These are phyloP conservation scores for Ambastaia sidthimunki DNA, from an alignment of 2,797 vertebrate genomes.

Conservation along the genomic window DNA sequence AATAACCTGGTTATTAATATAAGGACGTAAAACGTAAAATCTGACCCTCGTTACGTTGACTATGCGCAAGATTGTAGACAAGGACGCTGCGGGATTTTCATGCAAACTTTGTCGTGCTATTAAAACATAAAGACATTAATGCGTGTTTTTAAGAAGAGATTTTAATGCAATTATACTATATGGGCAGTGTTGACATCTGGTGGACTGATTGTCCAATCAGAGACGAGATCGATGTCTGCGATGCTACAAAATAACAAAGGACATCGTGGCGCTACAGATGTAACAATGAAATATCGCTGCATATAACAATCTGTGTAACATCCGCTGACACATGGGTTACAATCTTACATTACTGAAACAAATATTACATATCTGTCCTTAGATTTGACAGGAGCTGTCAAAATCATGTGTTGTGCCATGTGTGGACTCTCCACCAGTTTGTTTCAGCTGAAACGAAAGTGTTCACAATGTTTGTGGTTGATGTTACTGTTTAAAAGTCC, in stretches of 20 bases:
- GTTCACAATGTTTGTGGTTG: not conserved
- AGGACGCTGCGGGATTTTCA: slow-evolving; percentile 14
- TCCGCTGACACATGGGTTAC: not conserved
- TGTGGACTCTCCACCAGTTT: slow-evolving; percentile 10
- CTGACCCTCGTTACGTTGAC: too few relatives aligned
- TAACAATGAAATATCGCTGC: not conserved
- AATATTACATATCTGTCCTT: not conserved
- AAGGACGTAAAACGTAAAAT: not conserved
- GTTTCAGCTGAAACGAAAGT: slow-evolving; percentile 20
- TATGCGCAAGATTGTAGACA: slow-evolving; percentile 41
- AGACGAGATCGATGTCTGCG: slow-evolving; percentile 4
- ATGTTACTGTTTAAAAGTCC: slow-evolving; percentile 42
- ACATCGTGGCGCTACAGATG: slow-evolving; percentile 1
- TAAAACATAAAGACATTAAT: not conserved
- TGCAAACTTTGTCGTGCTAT: not conserved
- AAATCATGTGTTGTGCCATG: not conserved
- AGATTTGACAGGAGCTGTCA: slow-evolving; percentile 17
- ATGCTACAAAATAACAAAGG: slow-evolving; percentile 27
- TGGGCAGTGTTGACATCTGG: slow-evolving; percentile 75
- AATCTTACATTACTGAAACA: not conserved
- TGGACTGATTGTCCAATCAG: slow-evolving; percentile 45
- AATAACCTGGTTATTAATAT: too few relatives aligned
- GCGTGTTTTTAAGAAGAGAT: not conserved
- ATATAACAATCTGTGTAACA: not conserved
- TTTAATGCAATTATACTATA: slow-evolving; percentile 52